These are phyloP conservation scores for Diogma glabrata DNA, from an alignment of 2,888 invertebrate species.

Conservation along the genomic window DNA sequence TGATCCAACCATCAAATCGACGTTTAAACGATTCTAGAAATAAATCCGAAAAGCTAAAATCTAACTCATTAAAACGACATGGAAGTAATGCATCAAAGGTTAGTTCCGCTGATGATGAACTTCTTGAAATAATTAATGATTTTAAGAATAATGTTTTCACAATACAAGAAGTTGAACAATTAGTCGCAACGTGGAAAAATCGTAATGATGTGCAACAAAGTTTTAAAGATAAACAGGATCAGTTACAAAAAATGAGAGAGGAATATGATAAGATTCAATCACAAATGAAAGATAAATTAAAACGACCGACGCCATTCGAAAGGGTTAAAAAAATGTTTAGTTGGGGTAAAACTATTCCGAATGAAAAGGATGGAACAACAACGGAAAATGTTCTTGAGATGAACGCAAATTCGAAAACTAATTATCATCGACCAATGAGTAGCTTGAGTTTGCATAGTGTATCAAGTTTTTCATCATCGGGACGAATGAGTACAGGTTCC, in stretches of 20 bases:
- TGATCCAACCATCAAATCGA: conserved; percentile 16
- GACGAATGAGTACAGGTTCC: conserved; percentile 66
- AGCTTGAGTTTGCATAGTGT: conserved; percentile 56
- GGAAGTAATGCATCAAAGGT: conserved; percentile 31
- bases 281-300: conserved; percentile 60
- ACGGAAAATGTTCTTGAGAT: conserved; percentile 1
- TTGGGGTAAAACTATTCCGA: conserved; percentile 44
- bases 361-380: conserved; percentile 27
- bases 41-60: conserved; percentile 18
- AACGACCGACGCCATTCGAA: conserved; percentile 70
- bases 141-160: conserved; percentile 82
- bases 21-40: conserved; percentile 4
- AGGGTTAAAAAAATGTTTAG: conserved; percentile 63
- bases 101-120: conserved; percentile 52
- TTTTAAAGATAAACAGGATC: conserved; percentile 72
- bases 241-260: conserved; percentile 64
- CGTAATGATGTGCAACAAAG: conserved; percentile 80
- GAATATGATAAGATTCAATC: conserved; percentile 75
- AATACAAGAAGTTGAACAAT: conserved; percentile 70
- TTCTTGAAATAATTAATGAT: conserved; percentile 77
- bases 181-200: conserved; percentile 79
- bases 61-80: conserved; percentile 32
- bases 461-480: conserved; percentile 58
- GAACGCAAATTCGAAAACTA: conserved; percentile 13
- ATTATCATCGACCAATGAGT: conserved; percentile 49